Conservation (phyloP, 2,888 invertebrate genomes). For the Syrphus vitripennis region DNA sequence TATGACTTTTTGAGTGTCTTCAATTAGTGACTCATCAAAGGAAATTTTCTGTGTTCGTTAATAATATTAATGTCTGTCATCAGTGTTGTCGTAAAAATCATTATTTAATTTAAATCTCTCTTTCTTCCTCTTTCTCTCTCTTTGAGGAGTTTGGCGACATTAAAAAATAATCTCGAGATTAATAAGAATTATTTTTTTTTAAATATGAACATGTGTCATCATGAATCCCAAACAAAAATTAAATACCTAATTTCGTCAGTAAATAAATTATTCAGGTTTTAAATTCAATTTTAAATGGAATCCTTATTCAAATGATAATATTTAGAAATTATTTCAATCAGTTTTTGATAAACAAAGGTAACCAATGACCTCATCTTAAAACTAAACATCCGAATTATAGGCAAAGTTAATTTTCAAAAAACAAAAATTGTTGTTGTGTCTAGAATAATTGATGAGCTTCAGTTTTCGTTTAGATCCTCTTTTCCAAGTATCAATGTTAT, state of each 20-base stretch:
- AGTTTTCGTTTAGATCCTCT: not conserved
- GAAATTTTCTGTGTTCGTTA: not conserved
- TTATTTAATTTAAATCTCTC: not conserved
- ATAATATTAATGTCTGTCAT: not conserved
- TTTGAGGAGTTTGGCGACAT: not conserved
- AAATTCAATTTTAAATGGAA: not conserved
- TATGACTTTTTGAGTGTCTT: not conserved
- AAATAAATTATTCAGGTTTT: not conserved
- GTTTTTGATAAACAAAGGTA: not conserved
- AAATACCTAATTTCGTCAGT: too few species aligned
- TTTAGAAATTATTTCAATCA: not conserved
- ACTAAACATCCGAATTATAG: not conserved
- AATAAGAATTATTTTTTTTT: not conserved
- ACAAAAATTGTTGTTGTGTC: conserved; percentile 16
- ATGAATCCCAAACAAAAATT: not conserved
- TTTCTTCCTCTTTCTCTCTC: too few species aligned
- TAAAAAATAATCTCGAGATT: not conserved
- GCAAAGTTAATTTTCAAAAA: not conserved
- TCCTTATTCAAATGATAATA: not conserved
- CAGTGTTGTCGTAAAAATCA: not conserved
- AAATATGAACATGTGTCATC: not conserved
- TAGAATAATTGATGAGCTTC: conserved; percentile 1
- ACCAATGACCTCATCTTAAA: not conserved
- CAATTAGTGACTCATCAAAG: conserved; percentile 26
- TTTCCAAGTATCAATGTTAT: not conserved